Conservation (phyloP, 2,797 vertebrate species). For the Labroides dimidiatus region DNA sequence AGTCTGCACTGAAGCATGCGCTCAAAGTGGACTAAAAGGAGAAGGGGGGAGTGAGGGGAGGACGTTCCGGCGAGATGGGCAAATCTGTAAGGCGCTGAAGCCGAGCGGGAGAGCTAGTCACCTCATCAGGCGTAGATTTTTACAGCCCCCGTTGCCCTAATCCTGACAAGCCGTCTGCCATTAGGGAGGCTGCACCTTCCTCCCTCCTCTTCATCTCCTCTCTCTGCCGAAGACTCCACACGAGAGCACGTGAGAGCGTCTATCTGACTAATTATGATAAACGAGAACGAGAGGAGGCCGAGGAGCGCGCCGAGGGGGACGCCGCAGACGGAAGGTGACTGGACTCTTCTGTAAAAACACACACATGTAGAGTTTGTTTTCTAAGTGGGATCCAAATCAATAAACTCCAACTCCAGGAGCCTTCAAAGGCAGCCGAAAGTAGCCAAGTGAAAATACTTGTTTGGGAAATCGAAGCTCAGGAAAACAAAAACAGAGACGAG, state of each 20-base stretch:
- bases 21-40: constrained; percentile 63
- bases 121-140: constrained; percentile 79
- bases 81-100: constrained; percentile 74
- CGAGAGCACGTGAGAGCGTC: constrained; percentile 25
- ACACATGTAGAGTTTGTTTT: constrained; percentile 58
- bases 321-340: constrained; percentile 23
- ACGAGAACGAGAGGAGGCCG: constrained; percentile 6
- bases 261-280: constrained; percentile 46
- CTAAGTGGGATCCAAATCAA: constrained; percentile 79
- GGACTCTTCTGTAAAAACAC: constrained; percentile 8
- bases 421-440: constrained; percentile 80
- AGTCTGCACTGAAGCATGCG: constrained; percentile 68
- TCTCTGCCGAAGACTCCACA: constrained; percentile 48
- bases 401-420: constrained; percentile 78
- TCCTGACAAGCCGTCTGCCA: constrained; percentile 82
- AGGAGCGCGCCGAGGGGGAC: background rate
- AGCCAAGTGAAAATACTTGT: constrained; percentile 77
- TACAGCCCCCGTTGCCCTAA: constrained; percentile 80
- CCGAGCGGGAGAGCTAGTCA: constrained; percentile 73
- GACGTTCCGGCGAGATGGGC: constrained; percentile 74
- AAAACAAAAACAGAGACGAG: constrained; percentile 39
- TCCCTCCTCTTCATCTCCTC: constrained; percentile 3
- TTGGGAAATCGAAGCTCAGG: constrained; percentile 62
- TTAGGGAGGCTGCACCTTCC: constrained; percentile 64
- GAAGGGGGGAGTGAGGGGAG: constrained; percentile 36